Base-by-base conservation (phyloP, 1,140 invertebrate genomes). In the Psilanteris sp. region DNA sequence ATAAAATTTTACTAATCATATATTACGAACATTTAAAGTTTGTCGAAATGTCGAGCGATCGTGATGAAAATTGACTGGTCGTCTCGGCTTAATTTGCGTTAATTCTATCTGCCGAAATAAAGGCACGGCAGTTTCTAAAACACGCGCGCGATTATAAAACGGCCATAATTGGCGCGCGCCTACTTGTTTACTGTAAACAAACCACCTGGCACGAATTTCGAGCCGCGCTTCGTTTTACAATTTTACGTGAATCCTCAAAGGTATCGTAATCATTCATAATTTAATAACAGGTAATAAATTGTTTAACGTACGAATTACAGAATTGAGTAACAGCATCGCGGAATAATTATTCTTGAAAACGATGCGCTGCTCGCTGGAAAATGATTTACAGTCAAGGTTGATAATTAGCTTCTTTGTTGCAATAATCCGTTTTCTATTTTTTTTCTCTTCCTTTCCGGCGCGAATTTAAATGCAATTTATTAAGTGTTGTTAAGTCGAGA, bases 321-420 rank as follows among this genome's bases (percentile, higher is more conserved):
- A 48, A 48, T 32, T 29, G 43, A 29, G 26, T 31, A 46, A 46
- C 43, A 46, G 15, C 13, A 43, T 26, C 20, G 41, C 41, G 41
- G 13, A 29, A 32, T 32, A 44, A 22, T 43, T 16, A 61, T 43
- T 43, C 34, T 7, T 20, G 48, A 44, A 57, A 57, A 32, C 24
- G 37, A 57, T 32, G 37, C 8, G 16, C 54, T 24, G 20, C 48
- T 52, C n/a, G 32, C 44, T 22, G 36, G 24, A 31, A 41, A 41
- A 55, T 41, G 36, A 55, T 44, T 57, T 44, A 26, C 54, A 31
- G 39, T 34, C 37, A 57, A 57, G 54, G 54, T 26, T 39, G 37
- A 57, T 44, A 34, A 57, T 57, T 57, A 57, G 29, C 27, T 24
- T 44, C 37, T 27, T 57, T 57, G 54, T 44, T 43, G 54, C 54